Evolutionary conservation across 2,888 invertebrate genomes (phyloP).

Genomic region (Brachynemurus nebulosus): DNA sequence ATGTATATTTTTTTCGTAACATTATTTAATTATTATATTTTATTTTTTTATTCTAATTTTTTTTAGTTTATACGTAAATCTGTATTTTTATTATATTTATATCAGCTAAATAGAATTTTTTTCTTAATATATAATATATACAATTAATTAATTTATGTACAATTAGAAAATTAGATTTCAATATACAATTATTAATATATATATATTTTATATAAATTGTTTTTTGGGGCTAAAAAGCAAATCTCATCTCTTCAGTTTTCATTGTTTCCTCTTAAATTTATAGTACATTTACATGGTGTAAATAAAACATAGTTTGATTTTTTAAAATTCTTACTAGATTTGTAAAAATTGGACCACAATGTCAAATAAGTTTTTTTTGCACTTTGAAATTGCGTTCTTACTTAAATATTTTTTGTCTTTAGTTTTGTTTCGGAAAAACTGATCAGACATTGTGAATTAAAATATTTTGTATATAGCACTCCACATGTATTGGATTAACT

Average conservation of each 20-base stretch:
- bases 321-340: neutral
- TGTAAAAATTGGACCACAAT: too few relatives aligned
- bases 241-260: too few relatives aligned
- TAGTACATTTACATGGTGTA: too few relatives aligned
- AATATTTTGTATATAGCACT: too few relatives aligned
- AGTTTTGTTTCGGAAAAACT: too few relatives aligned
- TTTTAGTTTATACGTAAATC: conserved; percentile 9
- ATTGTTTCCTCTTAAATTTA: too few relatives aligned
- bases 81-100: conserved; percentile 8
- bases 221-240: conserved; percentile 5
- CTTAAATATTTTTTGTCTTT: neutral
- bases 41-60: conserved; percentile 8
- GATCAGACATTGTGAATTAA: too few relatives aligned
- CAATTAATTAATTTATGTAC: neutral
- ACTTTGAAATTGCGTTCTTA: neutral
- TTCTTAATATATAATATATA: conserved; percentile 7
- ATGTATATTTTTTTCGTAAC: conserved; percentile 7
- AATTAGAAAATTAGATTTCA: neutral
- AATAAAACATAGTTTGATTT: too few relatives aligned
- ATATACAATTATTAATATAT: conserved; percentile 1
- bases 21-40: conserved; percentile 9
- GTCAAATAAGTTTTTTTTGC: neutral
- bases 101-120: conserved; percentile 10
- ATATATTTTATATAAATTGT: conserved; percentile 2
- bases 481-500: too few relatives aligned